A percentile compares a stretch with the other conserved stretches of the same genome.
These are phyloP conservation scores for Drosophila eugracilis DNA, from an alignment of 1,140 invertebrate species.

Conservation along the genomic window DNA sequence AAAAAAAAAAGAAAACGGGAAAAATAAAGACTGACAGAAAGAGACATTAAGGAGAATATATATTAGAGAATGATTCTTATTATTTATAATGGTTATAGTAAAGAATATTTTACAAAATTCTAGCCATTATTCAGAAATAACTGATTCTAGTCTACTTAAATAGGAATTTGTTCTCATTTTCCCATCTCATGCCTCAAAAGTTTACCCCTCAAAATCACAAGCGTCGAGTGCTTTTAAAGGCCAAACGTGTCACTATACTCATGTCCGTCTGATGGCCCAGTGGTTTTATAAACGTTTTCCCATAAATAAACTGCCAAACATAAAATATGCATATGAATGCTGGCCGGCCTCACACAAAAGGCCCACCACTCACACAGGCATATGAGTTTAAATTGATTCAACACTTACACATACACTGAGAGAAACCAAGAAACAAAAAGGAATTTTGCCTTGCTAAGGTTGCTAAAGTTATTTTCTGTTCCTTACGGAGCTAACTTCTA, in stretches of 20 bases:
- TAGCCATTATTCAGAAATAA: too few relatives aligned
- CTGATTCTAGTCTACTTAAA: not conserved
- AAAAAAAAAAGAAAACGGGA: too few relatives aligned
- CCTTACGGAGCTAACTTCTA: too few relatives aligned
- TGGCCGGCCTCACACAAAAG: slow-evolving; percentile 30
- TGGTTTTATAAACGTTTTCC: slow-evolving; percentile 41
- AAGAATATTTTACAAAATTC: not conserved
- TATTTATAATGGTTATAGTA: too few relatives aligned
- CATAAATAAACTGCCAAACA: slow-evolving; percentile 55
- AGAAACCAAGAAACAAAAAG: not conserved
- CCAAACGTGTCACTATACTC: slow-evolving; percentile 25
- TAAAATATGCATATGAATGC: slow-evolving; percentile 61
- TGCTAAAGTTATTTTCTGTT: too few relatives aligned
- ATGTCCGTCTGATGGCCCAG: slow-evolving; percentile 19
- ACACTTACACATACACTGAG: slow-evolving; percentile 17
- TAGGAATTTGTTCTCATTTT: not conserved
- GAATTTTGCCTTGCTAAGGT: too few relatives aligned
- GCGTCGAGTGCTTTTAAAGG: slow-evolving; percentile 20
- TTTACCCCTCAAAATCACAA: not conserved
- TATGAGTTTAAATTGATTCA: slow-evolving; percentile 57
- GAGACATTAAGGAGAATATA: not conserved
- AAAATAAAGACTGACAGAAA: not conserved
- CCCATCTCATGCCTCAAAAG: not conserved
- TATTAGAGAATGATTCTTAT: too few relatives aligned
- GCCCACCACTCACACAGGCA: slow-evolving; percentile 11